phyloP scores from a whole-genome alignment of 2,797 vertebrate genomes.

The Sebastes iracundus region DNA sequence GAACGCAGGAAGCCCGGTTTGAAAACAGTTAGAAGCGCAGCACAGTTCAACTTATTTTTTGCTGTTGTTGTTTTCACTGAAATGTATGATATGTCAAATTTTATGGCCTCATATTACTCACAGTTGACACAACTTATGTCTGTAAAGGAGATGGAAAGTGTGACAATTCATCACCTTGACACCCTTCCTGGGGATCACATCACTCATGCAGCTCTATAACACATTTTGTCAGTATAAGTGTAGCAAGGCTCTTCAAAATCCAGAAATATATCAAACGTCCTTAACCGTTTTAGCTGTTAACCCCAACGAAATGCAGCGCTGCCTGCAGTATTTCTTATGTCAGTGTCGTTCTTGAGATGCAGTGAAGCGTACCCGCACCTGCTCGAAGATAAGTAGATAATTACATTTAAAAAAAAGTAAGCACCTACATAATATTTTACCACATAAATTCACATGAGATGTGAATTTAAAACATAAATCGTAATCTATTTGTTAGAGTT shows the following conservation, averaged over 20 bases:
- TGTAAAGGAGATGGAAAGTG: constrained; percentile 33
- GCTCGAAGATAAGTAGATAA: background rate
- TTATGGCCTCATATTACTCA: constrained; percentile 51
- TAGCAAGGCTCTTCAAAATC: constrained; percentile 5
- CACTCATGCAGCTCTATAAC: constrained; percentile 34
- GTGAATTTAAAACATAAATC: background rate
- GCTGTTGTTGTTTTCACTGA: constrained; percentile 30
- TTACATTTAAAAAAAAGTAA: background rate
- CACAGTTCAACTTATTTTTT: constrained; percentile 6
- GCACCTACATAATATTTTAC: background rate
- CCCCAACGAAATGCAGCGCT: background rate
- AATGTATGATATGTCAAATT: constrained; percentile 27
- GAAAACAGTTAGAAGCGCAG: background rate
- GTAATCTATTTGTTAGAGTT: background rate
- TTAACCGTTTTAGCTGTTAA: constrained; percentile 4
- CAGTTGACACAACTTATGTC: constrained; percentile 43
- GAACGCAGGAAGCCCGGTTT: background rate
- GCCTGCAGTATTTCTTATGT: constrained; percentile 2
- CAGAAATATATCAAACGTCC: constrained; percentile 14
- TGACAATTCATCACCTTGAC: constrained; percentile 46
- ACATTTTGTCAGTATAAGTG: constrained; percentile 18
- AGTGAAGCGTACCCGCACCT: background rate
- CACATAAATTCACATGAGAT: background rate
- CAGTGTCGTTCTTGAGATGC: constrained; percentile 9
- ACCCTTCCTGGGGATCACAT: constrained; percentile 35